Evolutionary conservation across 2,888 invertebrate genomes (phyloP).

Genomic region (Calameuta pallipes): DNA sequence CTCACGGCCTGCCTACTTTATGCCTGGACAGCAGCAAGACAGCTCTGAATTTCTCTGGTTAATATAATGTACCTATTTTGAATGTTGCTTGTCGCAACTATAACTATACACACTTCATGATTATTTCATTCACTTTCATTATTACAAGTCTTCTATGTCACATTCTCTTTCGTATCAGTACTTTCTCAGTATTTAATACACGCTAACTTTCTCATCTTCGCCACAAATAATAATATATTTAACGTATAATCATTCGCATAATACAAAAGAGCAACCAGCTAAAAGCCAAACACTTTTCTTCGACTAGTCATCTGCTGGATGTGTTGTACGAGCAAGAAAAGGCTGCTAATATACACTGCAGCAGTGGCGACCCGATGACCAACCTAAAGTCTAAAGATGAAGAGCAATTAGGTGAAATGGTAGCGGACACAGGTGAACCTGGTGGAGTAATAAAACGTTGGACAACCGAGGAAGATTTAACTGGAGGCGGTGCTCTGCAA

Average conservation of each 20-base stretch:
- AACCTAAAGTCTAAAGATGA: slow-evolving; percentile 41
- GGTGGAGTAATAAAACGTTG: slow-evolving; percentile 55
- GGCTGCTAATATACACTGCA: slow-evolving; percentile 37
- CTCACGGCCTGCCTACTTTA: slow-evolving; percentile 82
- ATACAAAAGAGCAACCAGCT: neutral
- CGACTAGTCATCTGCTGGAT: slow-evolving; percentile 72
- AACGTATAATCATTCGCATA: neutral
- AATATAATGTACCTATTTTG: slow-evolving; percentile 27
- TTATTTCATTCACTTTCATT: slow-evolving; percentile 1
- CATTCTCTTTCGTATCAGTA: slow-evolving; percentile 7
- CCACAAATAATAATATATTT: neutral
- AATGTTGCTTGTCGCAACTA: neutral
- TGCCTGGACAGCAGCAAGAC: slow-evolving; percentile 84
- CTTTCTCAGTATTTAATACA: neutral
- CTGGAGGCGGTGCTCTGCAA: slow-evolving; percentile 53
- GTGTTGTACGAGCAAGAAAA: slow-evolving; percentile 80
- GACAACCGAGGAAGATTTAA: slow-evolving; percentile 64
- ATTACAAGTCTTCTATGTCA: neutral
- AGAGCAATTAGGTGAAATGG: slow-evolving; percentile 23
- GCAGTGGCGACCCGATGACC: slow-evolving; percentile 31
- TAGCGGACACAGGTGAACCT: slow-evolving; percentile 33
- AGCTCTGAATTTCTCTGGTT: slow-evolving; percentile 88
- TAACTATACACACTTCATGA: neutral
- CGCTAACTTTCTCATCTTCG: neutral
- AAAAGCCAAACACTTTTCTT: slow-evolving; percentile 14